Percentiles rank a stretch among this genome's conserved stretches.
phyloP scores from a whole-genome alignment of 2,888 invertebrate genomes.

The Andrena praecox region DNA sequence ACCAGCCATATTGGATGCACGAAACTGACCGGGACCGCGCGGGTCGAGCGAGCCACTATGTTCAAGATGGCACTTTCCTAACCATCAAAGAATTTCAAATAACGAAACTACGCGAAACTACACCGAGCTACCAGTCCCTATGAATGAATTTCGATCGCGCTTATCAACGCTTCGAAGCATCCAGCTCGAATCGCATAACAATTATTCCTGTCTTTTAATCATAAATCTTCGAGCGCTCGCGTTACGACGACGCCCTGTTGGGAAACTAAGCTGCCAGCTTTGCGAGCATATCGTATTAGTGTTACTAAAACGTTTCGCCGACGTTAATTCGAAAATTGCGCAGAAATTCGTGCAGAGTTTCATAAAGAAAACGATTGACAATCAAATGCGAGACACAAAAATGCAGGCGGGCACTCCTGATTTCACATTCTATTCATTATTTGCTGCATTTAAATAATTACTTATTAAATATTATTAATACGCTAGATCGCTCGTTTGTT shows the following conservation, averaged over 20 bases:
- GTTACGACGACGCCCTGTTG: background rate
- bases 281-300: slow-evolving; percentile 3
- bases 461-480: slow-evolving; percentile 24
- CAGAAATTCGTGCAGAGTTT: slow-evolving; percentile 19
- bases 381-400: slow-evolving; percentile 13
- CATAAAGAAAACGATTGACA: slow-evolving; percentile 35
- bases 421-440: slow-evolving; percentile 26
- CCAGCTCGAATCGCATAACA: background rate
- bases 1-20: slow-evolving; percentile 93
- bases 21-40: slow-evolving; percentile 82
- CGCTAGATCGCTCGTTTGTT: slow-evolving; percentile 29
- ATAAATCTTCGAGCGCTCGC: slow-evolving; percentile 3
- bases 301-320: slow-evolving; percentile 30
- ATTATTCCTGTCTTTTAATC: background rate
- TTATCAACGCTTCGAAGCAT: background rate
- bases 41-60: slow-evolving; percentile 75
- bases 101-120: slow-evolving; percentile 24
- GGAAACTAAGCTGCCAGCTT: slow-evolving; percentile 21
- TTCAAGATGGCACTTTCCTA: slow-evolving; percentile 74
- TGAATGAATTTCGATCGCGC: background rate
- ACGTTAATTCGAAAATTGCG: slow-evolving; percentile 21
- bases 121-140: background rate
- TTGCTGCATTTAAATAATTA: slow-evolving; percentile 13
- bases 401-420: slow-evolving; percentile 13
- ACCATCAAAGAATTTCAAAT: slow-evolving; percentile 49